Conservation (phyloP, 2,113 vertebrate species). For the Nesogale talazaci region DNA sequence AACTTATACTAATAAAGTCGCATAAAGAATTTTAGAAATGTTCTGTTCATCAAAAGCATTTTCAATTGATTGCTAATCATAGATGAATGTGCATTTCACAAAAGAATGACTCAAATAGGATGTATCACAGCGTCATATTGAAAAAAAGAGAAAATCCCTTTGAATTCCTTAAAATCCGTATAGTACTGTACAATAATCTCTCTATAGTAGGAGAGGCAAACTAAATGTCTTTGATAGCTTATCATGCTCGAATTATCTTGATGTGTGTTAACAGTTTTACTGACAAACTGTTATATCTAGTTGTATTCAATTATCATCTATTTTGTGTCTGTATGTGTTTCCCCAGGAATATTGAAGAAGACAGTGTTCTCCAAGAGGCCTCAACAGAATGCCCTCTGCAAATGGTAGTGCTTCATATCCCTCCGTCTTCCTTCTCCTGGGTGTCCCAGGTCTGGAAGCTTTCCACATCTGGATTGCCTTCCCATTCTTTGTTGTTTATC, state of each 20-base stretch:
- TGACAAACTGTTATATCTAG: neutral
- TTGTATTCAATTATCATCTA: neutral
- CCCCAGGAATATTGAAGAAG: constrained; percentile 58
- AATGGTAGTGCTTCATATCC: constrained; percentile 32
- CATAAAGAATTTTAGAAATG: neutral
- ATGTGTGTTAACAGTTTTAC: neutral
- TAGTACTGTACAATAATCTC: neutral
- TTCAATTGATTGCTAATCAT: neutral
- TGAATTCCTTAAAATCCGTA: neutral
- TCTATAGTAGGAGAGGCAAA: neutral
- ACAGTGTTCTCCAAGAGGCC: neutral
- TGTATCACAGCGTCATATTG: neutral
- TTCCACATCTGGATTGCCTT: constrained; percentile 69
- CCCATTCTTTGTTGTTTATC: constrained; percentile 70
- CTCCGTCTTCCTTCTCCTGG: constrained; percentile 66
- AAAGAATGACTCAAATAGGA: neutral
- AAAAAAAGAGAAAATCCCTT: neutral
- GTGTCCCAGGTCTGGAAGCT: constrained; percentile 65
- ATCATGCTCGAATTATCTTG: no score
- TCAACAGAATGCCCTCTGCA: constrained; percentile 47
- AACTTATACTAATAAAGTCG: neutral
- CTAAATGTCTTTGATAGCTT: neutral
- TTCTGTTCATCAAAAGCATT: neutral
- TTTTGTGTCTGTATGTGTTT: constrained; percentile 21
- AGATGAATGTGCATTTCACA: neutral